Percentiles rank a stretch among this genome's conserved stretches.
These are phyloP conservation scores for Beris morrisii DNA, from an alignment of 2,888 invertebrate species.

Conservation along the genomic window DNA sequence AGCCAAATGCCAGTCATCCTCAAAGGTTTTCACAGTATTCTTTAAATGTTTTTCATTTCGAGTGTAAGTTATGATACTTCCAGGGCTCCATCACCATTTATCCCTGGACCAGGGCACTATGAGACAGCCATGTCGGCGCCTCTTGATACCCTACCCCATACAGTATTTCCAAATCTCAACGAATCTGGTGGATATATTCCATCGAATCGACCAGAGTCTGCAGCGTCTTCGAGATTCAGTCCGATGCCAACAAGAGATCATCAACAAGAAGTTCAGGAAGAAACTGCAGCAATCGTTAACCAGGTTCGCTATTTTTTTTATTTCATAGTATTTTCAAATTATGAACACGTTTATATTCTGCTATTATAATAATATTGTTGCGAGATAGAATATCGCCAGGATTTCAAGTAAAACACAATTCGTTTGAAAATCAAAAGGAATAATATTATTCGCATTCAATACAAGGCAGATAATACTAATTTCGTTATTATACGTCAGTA, in stretches of 20 bases:
- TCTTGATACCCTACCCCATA: slow-evolving; percentile 57
- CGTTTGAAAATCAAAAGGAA: too few relatives aligned
- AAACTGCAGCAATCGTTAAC: slow-evolving; percentile 53
- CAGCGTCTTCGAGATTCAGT: slow-evolving; percentile 47
- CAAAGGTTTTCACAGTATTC: slow-evolving; percentile 56
- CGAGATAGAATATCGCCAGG: too few relatives aligned
- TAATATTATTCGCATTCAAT: too few relatives aligned
- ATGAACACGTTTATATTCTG: too few relatives aligned
- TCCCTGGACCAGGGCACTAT: slow-evolving; percentile 59
- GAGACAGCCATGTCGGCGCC: slow-evolving; percentile 52
- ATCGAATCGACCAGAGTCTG: slow-evolving; percentile 44
- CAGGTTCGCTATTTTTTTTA: slow-evolving; percentile 50
- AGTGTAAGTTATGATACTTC: not conserved
- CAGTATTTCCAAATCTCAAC: slow-evolving; percentile 59
- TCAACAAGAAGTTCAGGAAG: slow-evolving; percentile 55
- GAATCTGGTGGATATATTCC: slow-evolving; percentile 55
- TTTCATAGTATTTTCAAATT: not conserved
- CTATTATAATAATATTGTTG: too few relatives aligned
- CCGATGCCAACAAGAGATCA: slow-evolving; percentile 57
- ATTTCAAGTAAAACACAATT: too few relatives aligned
- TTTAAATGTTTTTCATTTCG: too few relatives aligned
- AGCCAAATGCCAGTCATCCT: slow-evolving; percentile 48
- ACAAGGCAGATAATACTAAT: too few relatives aligned
- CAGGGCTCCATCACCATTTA: slow-evolving; percentile 61
- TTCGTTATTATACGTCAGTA: too few relatives aligned